Conservation (phyloP, 2,113 vertebrate genomes). For the Megaceryle maxima region DNA sequence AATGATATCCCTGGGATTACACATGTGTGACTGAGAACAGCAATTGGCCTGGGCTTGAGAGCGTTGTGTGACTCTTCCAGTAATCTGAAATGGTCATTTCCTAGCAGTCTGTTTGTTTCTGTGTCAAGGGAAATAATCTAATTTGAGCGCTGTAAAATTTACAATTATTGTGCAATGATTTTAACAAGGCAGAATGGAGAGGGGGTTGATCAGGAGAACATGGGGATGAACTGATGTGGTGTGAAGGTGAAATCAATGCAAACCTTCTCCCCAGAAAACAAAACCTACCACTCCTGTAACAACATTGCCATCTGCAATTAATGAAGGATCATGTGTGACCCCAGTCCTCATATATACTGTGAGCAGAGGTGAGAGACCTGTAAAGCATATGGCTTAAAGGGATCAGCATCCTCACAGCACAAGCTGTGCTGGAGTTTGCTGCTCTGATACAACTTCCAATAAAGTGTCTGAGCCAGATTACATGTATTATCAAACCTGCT, state of each 20-base stretch:
- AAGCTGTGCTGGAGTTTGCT: neutral
- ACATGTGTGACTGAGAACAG: neutral
- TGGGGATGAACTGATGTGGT: neutral
- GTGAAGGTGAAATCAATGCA: conserved; percentile 41
- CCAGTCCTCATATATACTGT: neutral
- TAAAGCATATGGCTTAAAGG: neutral
- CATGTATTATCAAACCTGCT: neutral
- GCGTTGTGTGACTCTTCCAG: conserved; percentile 22
- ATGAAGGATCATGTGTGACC: neutral
- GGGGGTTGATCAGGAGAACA: neutral
- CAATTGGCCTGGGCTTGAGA: neutral
- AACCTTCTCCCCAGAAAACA: neutral
- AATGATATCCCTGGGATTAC: conserved; percentile 1
- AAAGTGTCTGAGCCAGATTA: neutral
- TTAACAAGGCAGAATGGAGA: neutral
- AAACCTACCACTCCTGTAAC: neutral
- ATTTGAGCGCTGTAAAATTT: conserved; percentile 36
- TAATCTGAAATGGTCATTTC: conserved; percentile 64
- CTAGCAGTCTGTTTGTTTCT: conserved; percentile 63
- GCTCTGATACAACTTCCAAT: neutral
- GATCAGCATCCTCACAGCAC: neutral
- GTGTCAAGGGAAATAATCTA: conserved; percentile 61
- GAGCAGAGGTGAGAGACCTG: neutral
- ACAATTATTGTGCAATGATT: conserved; percentile 55
- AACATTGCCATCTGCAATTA: neutral